Evolutionary conservation across 2,113 vertebrate species (phyloP).

Genomic region (Henicopernis longicauda): DNA sequence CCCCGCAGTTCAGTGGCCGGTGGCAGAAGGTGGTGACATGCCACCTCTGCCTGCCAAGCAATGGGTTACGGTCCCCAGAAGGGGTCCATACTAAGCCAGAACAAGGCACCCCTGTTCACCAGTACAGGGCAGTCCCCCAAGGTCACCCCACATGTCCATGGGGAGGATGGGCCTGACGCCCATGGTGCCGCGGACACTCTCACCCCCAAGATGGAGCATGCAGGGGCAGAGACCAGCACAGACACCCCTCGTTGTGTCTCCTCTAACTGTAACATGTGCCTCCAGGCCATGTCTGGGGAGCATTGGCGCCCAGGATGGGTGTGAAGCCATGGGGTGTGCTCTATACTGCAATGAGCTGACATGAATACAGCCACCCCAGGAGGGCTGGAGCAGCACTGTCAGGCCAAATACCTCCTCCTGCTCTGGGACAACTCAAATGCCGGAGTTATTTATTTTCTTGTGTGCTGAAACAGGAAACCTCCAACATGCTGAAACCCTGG

Average conservation of each 20-base stretch:
- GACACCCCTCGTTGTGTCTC: not conserved
- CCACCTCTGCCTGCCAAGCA: not conserved
- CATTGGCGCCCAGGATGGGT: not conserved
- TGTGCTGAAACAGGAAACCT: constrained; percentile 35
- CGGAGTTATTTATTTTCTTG: constrained; percentile 6
- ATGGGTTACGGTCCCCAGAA: not conserved
- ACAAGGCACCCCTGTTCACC: not conserved
- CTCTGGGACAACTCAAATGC: not conserved
- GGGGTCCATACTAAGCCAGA: not conserved
- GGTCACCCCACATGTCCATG: fast-evolving
- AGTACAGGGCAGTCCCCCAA: not conserved
- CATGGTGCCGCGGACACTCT: fast-evolving
- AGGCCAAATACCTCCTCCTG: not conserved
- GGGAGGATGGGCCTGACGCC: not conserved
- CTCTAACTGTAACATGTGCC: fast-evolving
- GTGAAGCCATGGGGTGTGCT: not conserved
- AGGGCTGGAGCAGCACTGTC: not conserved
- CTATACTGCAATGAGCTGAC: not conserved
- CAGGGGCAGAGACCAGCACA: not conserved
- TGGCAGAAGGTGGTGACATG: not conserved
- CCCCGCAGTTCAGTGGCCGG: fast-evolving
- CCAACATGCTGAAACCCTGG: not conserved
- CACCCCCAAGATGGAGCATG: not conserved
- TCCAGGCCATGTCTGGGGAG: not conserved
- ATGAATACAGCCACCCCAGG: not conserved